Evolutionary conservation across 2,888 invertebrate species (phyloP).

Genomic region (Camponotus fellah): DNA sequence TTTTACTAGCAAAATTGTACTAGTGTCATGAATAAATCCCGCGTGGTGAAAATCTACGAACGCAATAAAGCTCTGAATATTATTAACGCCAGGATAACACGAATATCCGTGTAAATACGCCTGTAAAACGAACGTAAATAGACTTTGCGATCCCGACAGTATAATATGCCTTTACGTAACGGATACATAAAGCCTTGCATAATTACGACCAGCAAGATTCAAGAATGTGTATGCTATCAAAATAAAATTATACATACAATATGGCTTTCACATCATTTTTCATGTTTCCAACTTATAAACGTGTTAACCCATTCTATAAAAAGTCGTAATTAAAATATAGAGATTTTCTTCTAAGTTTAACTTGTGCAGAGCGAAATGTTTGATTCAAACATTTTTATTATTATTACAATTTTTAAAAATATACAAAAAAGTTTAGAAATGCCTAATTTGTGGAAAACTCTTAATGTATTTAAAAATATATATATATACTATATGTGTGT

Average conservation of each 20-base stretch:
- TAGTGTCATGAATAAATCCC: conserved; percentile 38
- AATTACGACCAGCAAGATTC: conserved; percentile 35
- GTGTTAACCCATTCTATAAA: not conserved
- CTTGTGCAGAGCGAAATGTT: not conserved
- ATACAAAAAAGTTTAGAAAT: not conserved
- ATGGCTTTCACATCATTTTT: not conserved
- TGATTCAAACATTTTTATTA: not conserved
- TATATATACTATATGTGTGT: not conserved
- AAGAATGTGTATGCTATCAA: conserved; percentile 12
- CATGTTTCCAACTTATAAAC: not conserved
- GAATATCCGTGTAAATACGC: conserved; percentile 32
- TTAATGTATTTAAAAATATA: not conserved
- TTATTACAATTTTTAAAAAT: not conserved
- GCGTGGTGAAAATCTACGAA: conserved; percentile 29
- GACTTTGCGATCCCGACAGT: conserved; percentile 4
- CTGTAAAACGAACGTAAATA: conserved; percentile 46
- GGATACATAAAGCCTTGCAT: not conserved
- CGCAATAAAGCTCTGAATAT: conserved; percentile 42
- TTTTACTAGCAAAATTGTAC: conserved; percentile 26
- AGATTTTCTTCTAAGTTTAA: not conserved
- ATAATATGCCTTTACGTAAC: conserved; percentile 7
- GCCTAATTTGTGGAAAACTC: not conserved
- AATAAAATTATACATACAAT: conserved; percentile 16
- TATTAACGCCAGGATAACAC: conserved; percentile 30
- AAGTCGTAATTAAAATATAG: not conserved